Conservation (phyloP, 1,140 invertebrate species). For the Drosophila insularis region DNA sequence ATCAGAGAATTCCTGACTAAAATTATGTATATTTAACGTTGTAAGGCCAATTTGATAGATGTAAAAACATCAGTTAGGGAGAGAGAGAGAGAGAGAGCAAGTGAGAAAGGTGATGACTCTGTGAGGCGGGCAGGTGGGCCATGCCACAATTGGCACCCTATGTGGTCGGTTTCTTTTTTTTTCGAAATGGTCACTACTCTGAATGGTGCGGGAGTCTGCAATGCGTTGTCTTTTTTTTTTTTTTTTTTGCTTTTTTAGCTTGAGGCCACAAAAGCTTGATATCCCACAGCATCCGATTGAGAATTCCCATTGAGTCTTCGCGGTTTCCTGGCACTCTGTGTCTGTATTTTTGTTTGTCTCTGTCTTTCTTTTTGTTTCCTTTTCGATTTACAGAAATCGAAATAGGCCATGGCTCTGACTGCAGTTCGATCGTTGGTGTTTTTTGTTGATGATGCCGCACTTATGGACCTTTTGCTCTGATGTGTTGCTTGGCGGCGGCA, state of each 20-base stretch:
- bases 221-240: too few relatives aligned
- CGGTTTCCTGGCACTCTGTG: conserved; percentile 5
- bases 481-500: conserved; percentile 38
- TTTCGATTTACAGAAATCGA: conserved; percentile 51
- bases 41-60: too few relatives aligned
- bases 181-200: not conserved
- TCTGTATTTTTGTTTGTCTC: not conserved
- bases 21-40: too few relatives aligned
- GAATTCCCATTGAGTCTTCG: conserved; percentile 21
- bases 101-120: not conserved
- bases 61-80: not conserved
- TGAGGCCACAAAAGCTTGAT: not conserved
- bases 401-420: conserved; percentile 45
- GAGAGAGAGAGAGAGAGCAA: not conserved
- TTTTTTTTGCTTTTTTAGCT: not conserved
- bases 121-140: conserved; percentile 36
- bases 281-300: conserved; percentile 6
- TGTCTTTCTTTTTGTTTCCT: conserved; percentile 7
- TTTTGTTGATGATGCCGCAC: conserved; percentile 17
- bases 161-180: conserved; percentile 32
- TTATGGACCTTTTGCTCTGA: conserved; percentile 10
- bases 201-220: not conserved
- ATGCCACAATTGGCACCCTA: conserved; percentile 37
- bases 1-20: too few relatives aligned
- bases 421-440: conserved; percentile 10